Base-by-base conservation (phyloP, 2,113 vertebrate species). In the Anseranas semipalmata region DNA sequence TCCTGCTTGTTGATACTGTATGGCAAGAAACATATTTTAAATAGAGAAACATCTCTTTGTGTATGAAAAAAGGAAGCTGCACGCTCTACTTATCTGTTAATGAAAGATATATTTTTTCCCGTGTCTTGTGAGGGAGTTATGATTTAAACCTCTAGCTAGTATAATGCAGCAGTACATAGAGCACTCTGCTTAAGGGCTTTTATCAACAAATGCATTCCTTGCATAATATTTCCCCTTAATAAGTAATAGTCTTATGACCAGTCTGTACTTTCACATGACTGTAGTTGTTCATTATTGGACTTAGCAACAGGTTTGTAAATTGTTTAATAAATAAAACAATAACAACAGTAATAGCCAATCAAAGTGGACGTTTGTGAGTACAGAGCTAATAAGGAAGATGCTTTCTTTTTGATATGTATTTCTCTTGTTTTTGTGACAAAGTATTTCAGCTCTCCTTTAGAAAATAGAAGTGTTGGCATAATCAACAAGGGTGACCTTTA, bases 401-500 rank as follows among this genome's bases (percentile, higher is more conserved):
- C 50, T 28, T 17, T 94, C 25, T 88, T 79, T 87, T 68, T 81
- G 43, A 45, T 72, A n/a, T 15, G 22, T 71, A 35, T 80, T 85
- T 55, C 24, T 89, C 37, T 58, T 39, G 5, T 32, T 95, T 95
- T 90, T 70, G 79, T 90, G 71, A 91, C 33, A 56, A 76, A 77
- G 89, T 48, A 58, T 63, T 78, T 92, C 43, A 48, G n/a, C 43
- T 97, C 45, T 92, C 22, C 24, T 93, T 82, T 48, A 85, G 50
- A 82, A 90, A 94, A 78, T 78, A 58, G 82, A 94, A 95, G 78
- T 93, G 70, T 92, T 62, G 93, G 76, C 55, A 59, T 56, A 81
- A 84, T 87, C 50, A 79, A 21, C 37, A 85, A 43, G 9, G 39
- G 16, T 58, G 8, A 37, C 4, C 87, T 96, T 82, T 70, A 30